Percentiles rank a stretch among this genome's conserved stretches.
phyloP scores from a whole-genome alignment of 2,888 invertebrate species.

The Chrysomela aeneicollis region DNA sequence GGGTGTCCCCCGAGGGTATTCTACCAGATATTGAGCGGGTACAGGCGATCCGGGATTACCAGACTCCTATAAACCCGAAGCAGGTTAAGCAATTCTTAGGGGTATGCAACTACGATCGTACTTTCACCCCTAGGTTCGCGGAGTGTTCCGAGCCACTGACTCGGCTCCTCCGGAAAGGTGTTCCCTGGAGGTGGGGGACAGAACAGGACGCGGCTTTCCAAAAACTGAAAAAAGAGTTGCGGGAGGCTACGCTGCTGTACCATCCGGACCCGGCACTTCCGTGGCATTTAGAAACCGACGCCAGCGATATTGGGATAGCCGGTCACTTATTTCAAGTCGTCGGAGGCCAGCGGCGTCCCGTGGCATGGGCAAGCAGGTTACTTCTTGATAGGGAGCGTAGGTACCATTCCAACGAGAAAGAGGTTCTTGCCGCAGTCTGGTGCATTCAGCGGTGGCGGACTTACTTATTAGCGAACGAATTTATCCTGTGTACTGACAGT shows the following conservation, averaged over 20 bases:
- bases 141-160: too few relatives aligned
- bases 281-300: slow-evolving; percentile 9
- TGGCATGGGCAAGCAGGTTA: slow-evolving; percentile 13
- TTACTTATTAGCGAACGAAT: too few relatives aligned
- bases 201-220: slow-evolving; percentile 12
- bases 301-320: not conserved
- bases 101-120: not conserved
- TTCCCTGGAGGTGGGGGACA: too few relatives aligned
- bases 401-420: slow-evolving; percentile 11
- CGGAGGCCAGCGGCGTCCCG: not conserved
- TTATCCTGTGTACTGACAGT: slow-evolving; percentile 9
- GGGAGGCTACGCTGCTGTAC: slow-evolving; percentile 14
- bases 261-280: slow-evolving; percentile 12
- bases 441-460: not conserved
- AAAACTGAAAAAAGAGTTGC: slow-evolving; percentile 15
- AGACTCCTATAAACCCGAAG: not conserved
- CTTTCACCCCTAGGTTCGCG: slow-evolving; percentile 6
- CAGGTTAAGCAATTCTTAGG: not conserved
- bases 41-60: not conserved
- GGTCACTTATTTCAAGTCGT: slow-evolving; percentile 2
- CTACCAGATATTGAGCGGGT: not conserved
- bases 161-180: not conserved
- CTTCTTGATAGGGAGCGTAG: slow-evolving; percentile 5
- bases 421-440: slow-evolving; percentile 3
- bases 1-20: not conserved